A percentile compares a stretch with the other conserved stretches of the same genome.
These are phyloP conservation scores for Ficedula albicollis DNA, from an alignment of 2,797 vertebrate species.

Conservation along the genomic window DNA sequence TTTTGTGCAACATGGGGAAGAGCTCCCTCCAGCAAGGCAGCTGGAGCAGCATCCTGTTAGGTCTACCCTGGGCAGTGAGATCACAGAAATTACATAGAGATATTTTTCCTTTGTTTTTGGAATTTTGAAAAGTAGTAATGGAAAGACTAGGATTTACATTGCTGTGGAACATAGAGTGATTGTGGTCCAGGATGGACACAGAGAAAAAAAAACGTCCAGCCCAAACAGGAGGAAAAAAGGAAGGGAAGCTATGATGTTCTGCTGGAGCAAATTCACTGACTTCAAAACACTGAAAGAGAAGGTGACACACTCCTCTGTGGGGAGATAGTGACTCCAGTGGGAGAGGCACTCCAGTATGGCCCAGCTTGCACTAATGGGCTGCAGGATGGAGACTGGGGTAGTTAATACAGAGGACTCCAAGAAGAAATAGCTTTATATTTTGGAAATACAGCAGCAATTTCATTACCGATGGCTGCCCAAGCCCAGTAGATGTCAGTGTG, in stretches of 20 bases:
- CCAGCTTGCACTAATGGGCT: not conserved
- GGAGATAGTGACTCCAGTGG: too few relatives aligned
- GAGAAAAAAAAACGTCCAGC: not conserved
- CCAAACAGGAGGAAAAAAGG: not conserved
- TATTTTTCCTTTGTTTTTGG: not conserved
- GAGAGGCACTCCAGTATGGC: not conserved
- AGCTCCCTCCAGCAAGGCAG: not conserved
- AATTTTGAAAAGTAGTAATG: not conserved
- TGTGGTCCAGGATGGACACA: not conserved
- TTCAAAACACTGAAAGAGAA: not conserved
- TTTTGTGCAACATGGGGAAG: not conserved
- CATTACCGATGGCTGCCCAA: not conserved
- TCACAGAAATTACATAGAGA: not conserved
- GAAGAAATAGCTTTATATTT: not conserved
- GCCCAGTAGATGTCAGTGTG: slow-evolving; percentile 73
- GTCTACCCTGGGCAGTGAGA: not conserved
- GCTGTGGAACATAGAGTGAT: not conserved
- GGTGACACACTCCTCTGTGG: not conserved
- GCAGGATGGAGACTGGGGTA: not conserved
- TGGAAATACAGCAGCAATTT: not conserved
- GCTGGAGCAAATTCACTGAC: not conserved
- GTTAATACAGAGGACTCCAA: accelerated
- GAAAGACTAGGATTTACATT: not conserved
- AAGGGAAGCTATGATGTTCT: not conserved
- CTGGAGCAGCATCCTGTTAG: not conserved